These are phyloP conservation scores for Metacarcinus magister DNA, from an alignment of 2,888 invertebrate genomes.

Conservation along the genomic window DNA sequence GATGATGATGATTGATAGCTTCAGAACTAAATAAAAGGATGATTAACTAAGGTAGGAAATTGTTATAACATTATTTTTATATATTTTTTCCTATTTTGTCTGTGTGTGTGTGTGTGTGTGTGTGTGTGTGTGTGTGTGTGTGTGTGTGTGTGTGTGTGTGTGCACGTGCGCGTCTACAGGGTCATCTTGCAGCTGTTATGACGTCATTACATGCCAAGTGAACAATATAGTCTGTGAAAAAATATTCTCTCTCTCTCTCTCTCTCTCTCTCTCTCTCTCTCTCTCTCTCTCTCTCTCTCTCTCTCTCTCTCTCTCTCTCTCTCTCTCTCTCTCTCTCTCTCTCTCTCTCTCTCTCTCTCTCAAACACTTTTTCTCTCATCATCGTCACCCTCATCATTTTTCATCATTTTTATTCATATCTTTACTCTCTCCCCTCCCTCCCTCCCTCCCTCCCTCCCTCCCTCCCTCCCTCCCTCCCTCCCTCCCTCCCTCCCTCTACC, in stretches of 20 bases:
- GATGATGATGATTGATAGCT: neutral
- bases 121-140: conserved; percentile 48
- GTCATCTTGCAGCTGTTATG: conserved; percentile 20
- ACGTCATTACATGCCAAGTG: neutral
- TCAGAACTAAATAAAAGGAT: neutral
- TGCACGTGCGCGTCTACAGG: neutral
- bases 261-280: conserved; percentile 26
- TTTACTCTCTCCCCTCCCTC: neutral
- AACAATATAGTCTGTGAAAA: neutral
- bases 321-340: conserved; percentile 4
- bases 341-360: conserved; percentile 26
- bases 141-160: conserved; percentile 48
- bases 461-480: neutral
- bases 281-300: conserved; percentile 26
- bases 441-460: neutral
- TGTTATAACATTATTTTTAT: neutral
- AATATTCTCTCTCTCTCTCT: neutral
- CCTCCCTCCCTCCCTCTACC: neutral
- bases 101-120: conserved; percentile 31
- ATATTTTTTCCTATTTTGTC: neutral
- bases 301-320: conserved; percentile 44
- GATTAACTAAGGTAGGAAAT: neutral
- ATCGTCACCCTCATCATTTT: neutral
- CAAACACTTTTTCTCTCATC: neutral
- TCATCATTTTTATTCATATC: neutral